These are phyloP conservation scores for Synaphobranchus kaupii DNA, from an alignment of 2,797 vertebrate species.

Conservation along the genomic window DNA sequence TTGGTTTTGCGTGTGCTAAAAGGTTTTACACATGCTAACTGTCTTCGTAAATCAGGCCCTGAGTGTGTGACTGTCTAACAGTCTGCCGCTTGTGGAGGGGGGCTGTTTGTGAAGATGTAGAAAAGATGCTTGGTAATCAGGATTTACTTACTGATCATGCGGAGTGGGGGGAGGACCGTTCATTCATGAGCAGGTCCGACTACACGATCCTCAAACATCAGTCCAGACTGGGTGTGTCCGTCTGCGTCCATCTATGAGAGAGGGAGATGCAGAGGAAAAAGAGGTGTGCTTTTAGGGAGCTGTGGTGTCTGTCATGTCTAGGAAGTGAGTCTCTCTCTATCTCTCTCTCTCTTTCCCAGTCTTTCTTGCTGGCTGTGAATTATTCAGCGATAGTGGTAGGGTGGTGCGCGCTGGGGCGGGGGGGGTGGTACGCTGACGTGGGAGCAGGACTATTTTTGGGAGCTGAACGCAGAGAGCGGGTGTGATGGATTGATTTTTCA, in stretches of 20 bases:
- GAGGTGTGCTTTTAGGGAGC: background rate
- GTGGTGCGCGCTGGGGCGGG: constrained; percentile 33
- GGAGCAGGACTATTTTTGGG: constrained; percentile 51
- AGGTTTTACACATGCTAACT: no score
- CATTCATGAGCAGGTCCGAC: background rate
- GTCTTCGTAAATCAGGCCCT: no score
- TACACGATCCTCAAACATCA: background rate
- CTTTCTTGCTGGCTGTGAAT: constrained; percentile 42
- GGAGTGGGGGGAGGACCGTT: background rate
- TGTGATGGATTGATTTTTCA: constrained; percentile 55
- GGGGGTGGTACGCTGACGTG: constrained; percentile 46
- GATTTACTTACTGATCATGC: background rate
- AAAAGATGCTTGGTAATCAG: background rate
- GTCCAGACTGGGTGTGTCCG: background rate
- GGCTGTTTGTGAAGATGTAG: background rate
- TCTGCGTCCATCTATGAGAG: background rate
- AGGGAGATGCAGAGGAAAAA: background rate
- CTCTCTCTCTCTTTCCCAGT: constrained; percentile 35
- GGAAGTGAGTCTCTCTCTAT: constrained; percentile 30
- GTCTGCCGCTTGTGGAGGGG: background rate
- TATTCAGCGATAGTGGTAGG: constrained; percentile 40
- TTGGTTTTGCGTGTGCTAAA: no score
- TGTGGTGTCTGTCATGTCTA: constrained; percentile 23
- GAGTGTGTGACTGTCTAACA: background rate
- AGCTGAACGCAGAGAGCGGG: constrained; percentile 42